A percentile compares a stretch with the other conserved stretches of the same genome.
phyloP scores from a whole-genome alignment of 2,888 invertebrate genomes.

The Cataglyphis livida region DNA sequence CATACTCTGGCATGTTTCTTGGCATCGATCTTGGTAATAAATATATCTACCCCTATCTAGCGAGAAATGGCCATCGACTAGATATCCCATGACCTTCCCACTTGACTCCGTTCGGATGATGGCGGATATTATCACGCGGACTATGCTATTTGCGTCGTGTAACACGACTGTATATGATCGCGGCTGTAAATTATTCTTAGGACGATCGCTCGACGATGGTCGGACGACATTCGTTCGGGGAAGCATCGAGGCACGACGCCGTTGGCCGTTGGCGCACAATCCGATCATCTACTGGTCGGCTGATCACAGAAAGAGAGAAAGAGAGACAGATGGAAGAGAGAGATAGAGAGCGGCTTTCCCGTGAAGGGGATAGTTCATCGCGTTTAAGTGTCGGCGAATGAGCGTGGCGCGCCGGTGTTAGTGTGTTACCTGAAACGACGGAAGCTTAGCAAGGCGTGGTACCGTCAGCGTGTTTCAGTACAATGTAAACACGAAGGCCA shows the following conservation, averaged over 20 bases:
- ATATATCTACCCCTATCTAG: slow-evolving; percentile 27
- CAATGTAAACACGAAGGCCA: slow-evolving; percentile 73
- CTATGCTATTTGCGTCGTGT: slow-evolving; percentile 65
- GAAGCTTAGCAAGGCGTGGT: slow-evolving; percentile 77
- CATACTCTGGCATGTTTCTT: not conserved
- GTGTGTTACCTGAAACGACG: slow-evolving; percentile 69
- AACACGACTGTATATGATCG: slow-evolving; percentile 57
- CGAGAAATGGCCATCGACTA: slow-evolving; percentile 9
- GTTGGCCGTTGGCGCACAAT: slow-evolving; percentile 47
- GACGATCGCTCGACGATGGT: slow-evolving; percentile 26
- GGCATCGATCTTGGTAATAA: slow-evolving; percentile 53
- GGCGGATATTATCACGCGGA: slow-evolving; percentile 42
- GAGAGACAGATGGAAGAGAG: slow-evolving; percentile 56
- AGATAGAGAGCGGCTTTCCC: slow-evolving; percentile 62
- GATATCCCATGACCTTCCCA: slow-evolving; percentile 66
- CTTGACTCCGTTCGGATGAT: slow-evolving; percentile 24
- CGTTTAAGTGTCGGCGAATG: slow-evolving; percentile 49
- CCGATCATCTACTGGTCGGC: slow-evolving; percentile 74
- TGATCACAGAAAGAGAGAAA: slow-evolving; percentile 75
- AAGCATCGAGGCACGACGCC: slow-evolving; percentile 47
- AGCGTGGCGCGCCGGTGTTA: slow-evolving; percentile 40
- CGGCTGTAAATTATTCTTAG: slow-evolving; percentile 62
- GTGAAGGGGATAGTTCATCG: slow-evolving; percentile 67
- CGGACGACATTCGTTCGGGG: slow-evolving; percentile 51
- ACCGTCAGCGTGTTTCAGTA: slow-evolving; percentile 67